Evolutionary conservation across 2,888 invertebrate species (phyloP), one percentile per base, ranked within the genome.

Genomic region (Drosophila buzzatii): DNA sequence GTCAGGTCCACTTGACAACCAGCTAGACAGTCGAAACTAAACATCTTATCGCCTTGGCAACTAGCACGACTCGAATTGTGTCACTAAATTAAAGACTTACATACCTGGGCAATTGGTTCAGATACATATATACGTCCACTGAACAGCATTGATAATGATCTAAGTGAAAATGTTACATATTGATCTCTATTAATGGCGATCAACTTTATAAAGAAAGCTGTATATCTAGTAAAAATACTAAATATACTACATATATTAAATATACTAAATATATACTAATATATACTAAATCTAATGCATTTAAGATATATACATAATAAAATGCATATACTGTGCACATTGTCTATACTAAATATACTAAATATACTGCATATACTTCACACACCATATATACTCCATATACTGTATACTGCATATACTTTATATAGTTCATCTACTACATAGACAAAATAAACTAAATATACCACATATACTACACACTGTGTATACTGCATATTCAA

Each of bases 1-100:
- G 39, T 3, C 37, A n/a, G 27, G 60, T 49, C 59, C 75, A 77
- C 79, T 77, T 79, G 68, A 68, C 60, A 41, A 71, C 62, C 31
- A 20, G 16, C 41, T 6, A 45, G 53, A 63, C 66, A 64, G 33
- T 35, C 52, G 39, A 27, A 41, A 14, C n/a, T 9, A 63, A 62
- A 68, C 73, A 73, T 64, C 85, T 82, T 85, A 85, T 83, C 86
- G 68, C 57, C 80, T 52, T 69, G 62, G 83, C 80, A 80, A 79
- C 79, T 53, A 12, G 53, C 35, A 27, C 9, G 1, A 23, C 14
- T 3, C 56, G 14, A 37, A 47, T 23, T 41, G 16, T 41, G 57
- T 41, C 53, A 12, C 18, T 12, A 23, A 66, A 59, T 49, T n/a
- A 55, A 53, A 53, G 52, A 53, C 41, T 51, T 44, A 55, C 27